Percentiles rank a stretch among this genome's conserved stretches.
Conservation (phyloP, 2,888 invertebrate species). For the Branchellion lobata region DNA sequence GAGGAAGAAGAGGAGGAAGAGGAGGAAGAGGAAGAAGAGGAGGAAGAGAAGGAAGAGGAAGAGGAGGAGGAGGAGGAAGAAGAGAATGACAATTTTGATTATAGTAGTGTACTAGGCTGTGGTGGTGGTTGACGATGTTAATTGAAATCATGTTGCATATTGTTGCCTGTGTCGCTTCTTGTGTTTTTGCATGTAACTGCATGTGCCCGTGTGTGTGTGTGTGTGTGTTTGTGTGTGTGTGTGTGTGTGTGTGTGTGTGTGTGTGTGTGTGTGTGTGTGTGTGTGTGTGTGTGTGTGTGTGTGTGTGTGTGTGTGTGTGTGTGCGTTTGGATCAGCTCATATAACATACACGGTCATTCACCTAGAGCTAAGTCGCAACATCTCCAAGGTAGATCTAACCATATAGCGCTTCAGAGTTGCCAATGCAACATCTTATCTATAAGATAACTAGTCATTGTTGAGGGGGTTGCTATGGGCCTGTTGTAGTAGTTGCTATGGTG, state of each 20-base stretch:
- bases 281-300: neutral
- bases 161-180: slow-evolving; percentile 10
- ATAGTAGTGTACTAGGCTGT: too few species aligned
- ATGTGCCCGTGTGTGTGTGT: slow-evolving; percentile 37
- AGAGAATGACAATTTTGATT: neutral
- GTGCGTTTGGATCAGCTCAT: neutral
- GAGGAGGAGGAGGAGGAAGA: neutral
- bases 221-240: slow-evolving; percentile 42
- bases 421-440: too few species aligned
- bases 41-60: neutral
- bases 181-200: slow-evolving; percentile 32
- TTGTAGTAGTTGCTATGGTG: too few species aligned
- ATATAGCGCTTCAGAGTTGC: too few species aligned
- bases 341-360: too few species aligned
- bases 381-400: too few species aligned
- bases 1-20: neutral
- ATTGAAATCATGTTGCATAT: slow-evolving; percentile 8
- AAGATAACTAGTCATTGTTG: too few species aligned
- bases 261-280: neutral
- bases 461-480: too few species aligned
- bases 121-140: too few species aligned
- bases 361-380: too few species aligned
- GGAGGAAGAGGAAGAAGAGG: neutral
- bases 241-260: slow-evolving; percentile 31
- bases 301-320: neutral